Conservation (phyloP, 2,797 vertebrate species). For the Macrochelys suwanniensis region DNA sequence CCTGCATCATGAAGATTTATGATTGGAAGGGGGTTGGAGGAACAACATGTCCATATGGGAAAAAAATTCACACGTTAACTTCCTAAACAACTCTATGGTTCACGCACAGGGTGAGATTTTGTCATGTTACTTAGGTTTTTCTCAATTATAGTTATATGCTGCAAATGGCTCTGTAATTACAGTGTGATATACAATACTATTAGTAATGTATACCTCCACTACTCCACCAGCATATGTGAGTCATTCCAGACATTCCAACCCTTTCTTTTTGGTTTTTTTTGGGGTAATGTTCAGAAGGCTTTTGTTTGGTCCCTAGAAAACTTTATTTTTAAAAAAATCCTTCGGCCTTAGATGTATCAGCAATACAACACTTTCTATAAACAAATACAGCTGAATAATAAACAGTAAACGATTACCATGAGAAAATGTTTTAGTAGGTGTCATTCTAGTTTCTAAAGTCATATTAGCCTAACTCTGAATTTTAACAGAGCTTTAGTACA, state of each 20-base stretch:
- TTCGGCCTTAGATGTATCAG: neutral
- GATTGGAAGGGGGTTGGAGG: neutral
- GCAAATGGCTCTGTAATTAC: fast-evolving
- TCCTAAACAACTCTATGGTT: neutral
- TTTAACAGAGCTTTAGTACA: neutral
- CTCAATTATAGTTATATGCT: slow-evolving; percentile 11
- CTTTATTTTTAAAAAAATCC: neutral
- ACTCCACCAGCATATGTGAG: slow-evolving; percentile 7
- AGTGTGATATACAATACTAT: neutral
- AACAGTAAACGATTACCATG: neutral
- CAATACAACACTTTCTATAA: neutral
- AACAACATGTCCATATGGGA: slow-evolving; percentile 12
- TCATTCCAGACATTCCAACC: slow-evolving; percentile 64
- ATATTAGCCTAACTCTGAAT: neutral
- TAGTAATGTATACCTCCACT: slow-evolving; percentile 2
- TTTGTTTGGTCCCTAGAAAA: neutral
- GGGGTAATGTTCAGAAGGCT: neutral
- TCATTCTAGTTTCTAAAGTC: neutral
- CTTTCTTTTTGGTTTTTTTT: slow-evolving; percentile 53
- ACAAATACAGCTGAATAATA: slow-evolving; percentile 23
- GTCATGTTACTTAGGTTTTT: neutral
- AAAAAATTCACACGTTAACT: neutral
- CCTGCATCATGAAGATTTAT: slow-evolving; percentile 42
- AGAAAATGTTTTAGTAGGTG: slow-evolving; percentile 2
- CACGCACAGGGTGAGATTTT: neutral